These are phyloP conservation scores for Asbolus verrucosus DNA, from an alignment of 1,140 invertebrate genomes.

Conservation along the genomic window DNA sequence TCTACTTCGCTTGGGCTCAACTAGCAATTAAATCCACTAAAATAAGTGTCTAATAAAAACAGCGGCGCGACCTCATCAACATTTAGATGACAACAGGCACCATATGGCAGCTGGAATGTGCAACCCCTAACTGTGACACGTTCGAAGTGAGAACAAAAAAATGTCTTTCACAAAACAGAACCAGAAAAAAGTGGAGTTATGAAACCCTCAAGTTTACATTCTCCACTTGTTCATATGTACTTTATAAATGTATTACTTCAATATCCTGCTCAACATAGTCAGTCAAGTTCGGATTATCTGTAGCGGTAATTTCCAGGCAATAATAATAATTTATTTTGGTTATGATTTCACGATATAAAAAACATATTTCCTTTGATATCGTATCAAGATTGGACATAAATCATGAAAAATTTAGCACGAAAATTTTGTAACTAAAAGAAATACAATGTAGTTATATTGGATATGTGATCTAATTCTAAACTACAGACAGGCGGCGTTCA, in stretches of 20 bases:
- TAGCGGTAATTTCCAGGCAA: slow-evolving; percentile 3
- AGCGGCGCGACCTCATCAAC: slow-evolving; percentile 29
- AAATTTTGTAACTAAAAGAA: too few species aligned
- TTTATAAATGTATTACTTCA: slow-evolving; percentile 25
- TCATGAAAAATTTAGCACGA: not conserved
- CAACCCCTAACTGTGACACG: slow-evolving; percentile 14
- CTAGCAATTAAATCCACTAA: not conserved
- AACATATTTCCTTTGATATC: not conserved
- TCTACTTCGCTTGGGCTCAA: too few species aligned
- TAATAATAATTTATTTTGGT: slow-evolving; percentile 28
- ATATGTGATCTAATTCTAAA: not conserved
- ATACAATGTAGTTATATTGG: not conserved
- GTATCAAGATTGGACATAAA: not conserved
- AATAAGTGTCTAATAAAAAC: slow-evolving; percentile 5
- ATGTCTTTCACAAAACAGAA: not conserved
- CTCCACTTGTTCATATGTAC: slow-evolving; percentile 3
- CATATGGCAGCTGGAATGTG: slow-evolving; percentile 10
- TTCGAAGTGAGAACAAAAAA: slow-evolving; percentile 5
- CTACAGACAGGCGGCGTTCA: slow-evolving; percentile 12
- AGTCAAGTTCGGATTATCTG: not conserved
- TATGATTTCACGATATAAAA: not conserved
- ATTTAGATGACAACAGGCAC: slow-evolving; percentile 2
- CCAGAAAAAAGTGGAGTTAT: not conserved
- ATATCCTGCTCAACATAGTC: not conserved
- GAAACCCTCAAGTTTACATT: slow-evolving; percentile 1